Conservation (phyloP, 2,888 invertebrate species). For the Lycia hirtaria region DNA sequence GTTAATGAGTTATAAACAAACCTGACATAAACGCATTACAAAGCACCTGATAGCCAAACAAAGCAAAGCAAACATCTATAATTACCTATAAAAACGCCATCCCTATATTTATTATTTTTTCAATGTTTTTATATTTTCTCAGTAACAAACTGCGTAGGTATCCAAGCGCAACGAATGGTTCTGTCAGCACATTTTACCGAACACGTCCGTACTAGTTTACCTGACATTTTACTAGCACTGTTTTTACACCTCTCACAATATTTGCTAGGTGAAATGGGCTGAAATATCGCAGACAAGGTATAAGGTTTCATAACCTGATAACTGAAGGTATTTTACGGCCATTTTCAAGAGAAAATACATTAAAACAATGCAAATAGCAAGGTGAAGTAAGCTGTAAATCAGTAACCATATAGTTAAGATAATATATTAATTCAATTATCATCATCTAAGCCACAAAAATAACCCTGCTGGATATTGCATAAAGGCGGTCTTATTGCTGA, state of each 20-base stretch:
- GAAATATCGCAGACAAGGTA: background rate
- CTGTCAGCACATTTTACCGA: conserved; percentile 24
- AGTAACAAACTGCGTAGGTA: conserved; percentile 6
- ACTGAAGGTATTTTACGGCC: background rate
- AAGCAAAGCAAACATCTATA: no score
- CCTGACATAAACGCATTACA: no score
- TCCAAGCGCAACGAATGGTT: conserved; percentile 16
- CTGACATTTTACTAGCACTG: conserved; percentile 13
- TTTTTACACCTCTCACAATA: conserved; percentile 3
- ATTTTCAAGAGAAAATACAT: background rate
- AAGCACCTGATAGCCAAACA: no score
- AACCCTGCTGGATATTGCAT: no score
- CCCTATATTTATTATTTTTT: background rate
- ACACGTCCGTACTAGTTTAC: conserved; percentile 17
- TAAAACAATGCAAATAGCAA: background rate
- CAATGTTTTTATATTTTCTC: conserved; percentile 11
- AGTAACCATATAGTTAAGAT: no score
- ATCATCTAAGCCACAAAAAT: no score
- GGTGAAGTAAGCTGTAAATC: no score
- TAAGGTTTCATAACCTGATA: background rate
- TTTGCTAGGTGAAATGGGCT: conserved; percentile 1
- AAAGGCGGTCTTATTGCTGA: no score
- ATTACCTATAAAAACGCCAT: background rate
- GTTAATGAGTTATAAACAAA: no score
- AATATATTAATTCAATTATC: no score